Evolutionary conservation across 92 coral and sea anemone genomes (phyloP).

Genomic region (Ricordea florida): DNA sequence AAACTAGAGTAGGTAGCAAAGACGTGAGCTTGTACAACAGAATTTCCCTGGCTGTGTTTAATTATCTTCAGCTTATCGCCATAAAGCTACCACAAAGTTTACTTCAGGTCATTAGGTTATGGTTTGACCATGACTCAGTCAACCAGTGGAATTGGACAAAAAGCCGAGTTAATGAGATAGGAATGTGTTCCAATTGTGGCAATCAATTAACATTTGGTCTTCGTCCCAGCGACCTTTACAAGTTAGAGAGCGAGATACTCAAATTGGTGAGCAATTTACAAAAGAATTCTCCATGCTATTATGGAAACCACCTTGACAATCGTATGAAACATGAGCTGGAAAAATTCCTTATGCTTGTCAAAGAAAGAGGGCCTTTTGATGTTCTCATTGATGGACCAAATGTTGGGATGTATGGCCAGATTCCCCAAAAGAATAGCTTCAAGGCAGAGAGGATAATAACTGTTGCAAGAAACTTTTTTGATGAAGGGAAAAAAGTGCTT

Average conservation of each 20-base stretch:
- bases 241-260: slow-evolving; percentile 11
- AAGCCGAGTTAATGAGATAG: slow-evolving; percentile 50
- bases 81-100: slow-evolving; percentile 53
- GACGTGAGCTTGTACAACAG: neutral
- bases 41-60: slow-evolving; percentile 46
- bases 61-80: slow-evolving; percentile 72
- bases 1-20: neutral
- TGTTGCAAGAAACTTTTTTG: slow-evolving; percentile 46
- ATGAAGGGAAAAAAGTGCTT: slow-evolving; percentile 66
- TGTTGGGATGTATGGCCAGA: slow-evolving; percentile 71
- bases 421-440: slow-evolving; percentile 24
- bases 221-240: slow-evolving; percentile 9
- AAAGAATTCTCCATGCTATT: neutral
- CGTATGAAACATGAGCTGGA: slow-evolving; percentile 57
- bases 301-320: slow-evolving; percentile 44
- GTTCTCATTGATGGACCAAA: slow-evolving; percentile 92
- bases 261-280: slow-evolving; percentile 1
- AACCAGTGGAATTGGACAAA: slow-evolving; percentile 68
- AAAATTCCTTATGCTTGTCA: slow-evolving; percentile 45
- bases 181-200: slow-evolving; percentile 74
- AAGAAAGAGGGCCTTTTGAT: slow-evolving; percentile 72
- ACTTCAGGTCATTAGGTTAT: slow-evolving; percentile 55
- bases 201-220: slow-evolving; percentile 40
- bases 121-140: slow-evolving; percentile 72
- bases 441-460: slow-evolving; percentile 44